phyloP scores from a whole-genome alignment of 2,113 vertebrate genomes.

The Sinosuthora webbiana region DNA sequence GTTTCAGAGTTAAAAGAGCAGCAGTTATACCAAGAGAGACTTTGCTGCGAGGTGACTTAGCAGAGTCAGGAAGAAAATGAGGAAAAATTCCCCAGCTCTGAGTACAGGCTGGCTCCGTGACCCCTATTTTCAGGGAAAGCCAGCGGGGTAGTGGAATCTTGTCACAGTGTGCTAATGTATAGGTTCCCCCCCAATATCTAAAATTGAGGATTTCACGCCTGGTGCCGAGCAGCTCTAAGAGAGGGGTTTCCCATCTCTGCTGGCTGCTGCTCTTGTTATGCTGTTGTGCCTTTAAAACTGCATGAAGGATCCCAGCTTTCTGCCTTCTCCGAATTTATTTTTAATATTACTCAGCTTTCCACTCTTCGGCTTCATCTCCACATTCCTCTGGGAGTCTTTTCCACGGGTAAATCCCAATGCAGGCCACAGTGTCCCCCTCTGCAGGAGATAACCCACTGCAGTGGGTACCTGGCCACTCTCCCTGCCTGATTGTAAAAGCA shows the following conservation, averaged over 20 bases:
- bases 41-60: constrained; percentile 17
- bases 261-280: neutral
- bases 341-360: neutral
- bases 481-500: neutral
- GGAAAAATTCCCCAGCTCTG: neutral
- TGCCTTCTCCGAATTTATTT: constrained; percentile 13
- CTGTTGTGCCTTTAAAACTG: neutral
- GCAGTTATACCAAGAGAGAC: neutral
- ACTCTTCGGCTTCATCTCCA: neutral
- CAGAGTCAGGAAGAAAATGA: constrained; percentile 29
- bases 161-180: neutral
- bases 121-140: constrained; percentile 36
- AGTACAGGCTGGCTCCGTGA: neutral
- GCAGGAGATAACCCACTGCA: neutral
- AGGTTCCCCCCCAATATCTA: neutral
- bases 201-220: neutral
- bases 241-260: neutral
- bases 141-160: neutral
- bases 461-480: neutral
- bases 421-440: neutral
- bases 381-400: neutral
- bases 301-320: neutral
- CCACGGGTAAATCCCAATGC: neutral
- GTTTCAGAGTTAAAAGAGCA: constrained; percentile 16
- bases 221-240: neutral